These are phyloP conservation scores for Oreocharis arfaki DNA, from an alignment of 2,113 vertebrate genomes.

Conservation along the genomic window DNA sequence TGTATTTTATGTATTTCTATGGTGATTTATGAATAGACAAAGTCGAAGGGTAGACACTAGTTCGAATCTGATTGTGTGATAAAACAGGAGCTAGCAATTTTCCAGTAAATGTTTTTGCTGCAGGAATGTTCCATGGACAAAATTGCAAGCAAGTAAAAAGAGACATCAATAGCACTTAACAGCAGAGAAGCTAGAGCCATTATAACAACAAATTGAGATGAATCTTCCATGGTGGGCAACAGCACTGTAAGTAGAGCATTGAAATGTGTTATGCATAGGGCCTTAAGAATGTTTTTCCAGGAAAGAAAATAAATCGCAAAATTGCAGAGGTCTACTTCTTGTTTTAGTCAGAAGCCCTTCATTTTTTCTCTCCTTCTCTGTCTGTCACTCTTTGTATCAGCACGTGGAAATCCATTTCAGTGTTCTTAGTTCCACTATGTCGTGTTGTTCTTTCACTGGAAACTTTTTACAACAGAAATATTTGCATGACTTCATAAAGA, in stretches of 20 bases:
- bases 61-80: background rate
- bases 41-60: background rate
- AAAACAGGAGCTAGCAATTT: background rate
- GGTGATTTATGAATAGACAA: background rate
- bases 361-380: background rate
- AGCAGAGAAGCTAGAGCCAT: background rate
- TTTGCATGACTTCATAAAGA: background rate
- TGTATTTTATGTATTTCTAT: background rate
- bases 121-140: background rate
- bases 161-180: background rate
- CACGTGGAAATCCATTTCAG: background rate
- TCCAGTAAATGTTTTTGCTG: background rate
- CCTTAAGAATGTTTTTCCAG: background rate
- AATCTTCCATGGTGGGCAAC: background rate
- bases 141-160: background rate
- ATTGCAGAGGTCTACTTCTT: background rate
- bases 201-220: background rate
- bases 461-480: background rate
- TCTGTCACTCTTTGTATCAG: background rate
- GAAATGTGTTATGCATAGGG: background rate
- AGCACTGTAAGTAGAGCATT: background rate
- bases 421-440: background rate
- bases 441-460: background rate
- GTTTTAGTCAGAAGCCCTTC: background rate
- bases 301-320: background rate